Conservation (phyloP, 2,888 invertebrate genomes). For the Thereva unica region DNA sequence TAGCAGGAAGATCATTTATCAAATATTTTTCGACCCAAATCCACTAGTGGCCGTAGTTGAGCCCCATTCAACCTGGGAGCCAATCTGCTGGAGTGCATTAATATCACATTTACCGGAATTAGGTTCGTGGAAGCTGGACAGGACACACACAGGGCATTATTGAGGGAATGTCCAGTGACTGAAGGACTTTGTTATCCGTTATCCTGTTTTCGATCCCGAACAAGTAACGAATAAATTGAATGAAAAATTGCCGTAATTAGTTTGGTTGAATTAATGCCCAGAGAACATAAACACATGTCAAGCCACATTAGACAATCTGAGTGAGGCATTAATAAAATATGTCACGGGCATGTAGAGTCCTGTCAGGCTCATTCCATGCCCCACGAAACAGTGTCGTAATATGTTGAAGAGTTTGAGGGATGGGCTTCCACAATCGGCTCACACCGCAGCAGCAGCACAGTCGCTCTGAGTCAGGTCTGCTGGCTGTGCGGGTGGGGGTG, state of each 20-base stretch:
- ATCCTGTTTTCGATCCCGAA: conserved; percentile 17
- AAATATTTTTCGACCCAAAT: no score
- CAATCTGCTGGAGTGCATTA: conserved; percentile 28
- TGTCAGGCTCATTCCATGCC: no score
- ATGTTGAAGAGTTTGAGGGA: no score
- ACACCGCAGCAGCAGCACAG: no score
- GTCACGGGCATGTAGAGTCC: not conserved
- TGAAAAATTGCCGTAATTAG: conserved; percentile 38
- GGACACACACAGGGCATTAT: not conserved
- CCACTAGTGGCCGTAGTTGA: conserved; percentile 3
- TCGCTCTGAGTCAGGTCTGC: no score
- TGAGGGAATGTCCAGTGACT: not conserved
- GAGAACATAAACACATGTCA: conserved; percentile 36
- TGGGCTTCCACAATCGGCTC: no score
- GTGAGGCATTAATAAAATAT: conserved; percentile 31
- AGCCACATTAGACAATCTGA: conserved; percentile 29
- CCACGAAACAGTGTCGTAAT: no score
- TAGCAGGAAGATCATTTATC: no score
- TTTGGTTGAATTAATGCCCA: conserved; percentile 28
- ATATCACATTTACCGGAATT: conserved; percentile 27
- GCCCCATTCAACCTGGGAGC: conserved; percentile 9
- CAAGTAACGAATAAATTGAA: conserved; percentile 33
- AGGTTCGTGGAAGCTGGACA: conserved; percentile 12
- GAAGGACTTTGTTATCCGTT: conserved; percentile 7
- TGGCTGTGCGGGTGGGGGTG: no score